A percentile compares a stretch with the other conserved stretches of the same genome.
phyloP scores from a whole-genome alignment of 1,140 invertebrate species.

The Sarcophaga peregrina region DNA sequence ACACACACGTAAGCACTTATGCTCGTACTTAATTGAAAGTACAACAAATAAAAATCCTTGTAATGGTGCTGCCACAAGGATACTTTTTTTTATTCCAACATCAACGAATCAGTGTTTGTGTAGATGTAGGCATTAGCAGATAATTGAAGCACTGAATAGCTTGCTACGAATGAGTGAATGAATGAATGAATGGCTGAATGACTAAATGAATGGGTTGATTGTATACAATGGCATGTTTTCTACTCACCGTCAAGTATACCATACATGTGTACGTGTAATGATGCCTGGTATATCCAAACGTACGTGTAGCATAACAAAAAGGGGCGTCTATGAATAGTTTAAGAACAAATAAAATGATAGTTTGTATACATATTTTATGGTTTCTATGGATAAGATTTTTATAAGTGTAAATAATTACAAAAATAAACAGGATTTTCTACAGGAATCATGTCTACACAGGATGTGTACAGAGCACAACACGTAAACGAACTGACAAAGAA shows the following conservation, averaged over 20 bases:
- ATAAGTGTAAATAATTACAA: constrained; percentile 40
- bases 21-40: not conserved
- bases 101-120: not conserved
- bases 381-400: constrained; percentile 39
- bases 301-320: not conserved
- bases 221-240: too few species aligned
- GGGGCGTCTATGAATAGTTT: constrained; percentile 26
- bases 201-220: constrained; percentile 2
- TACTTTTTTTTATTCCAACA: not conserved
- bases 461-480: too few species aligned
- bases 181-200: not conserved
- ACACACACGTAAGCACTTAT: not conserved
- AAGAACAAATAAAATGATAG: constrained; percentile 25
- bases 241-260: too few species aligned
- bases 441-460: not conserved
- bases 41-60: constrained; percentile 5
- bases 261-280: not conserved
- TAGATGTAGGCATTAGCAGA: not conserved
- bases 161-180: not conserved
- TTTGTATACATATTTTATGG: constrained; percentile 37
- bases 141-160: not conserved
- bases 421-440: constrained; percentile 32
- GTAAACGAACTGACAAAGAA: not conserved
- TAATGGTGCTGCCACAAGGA: not conserved
- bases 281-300: too few species aligned